Percentiles rank a stretch among this genome's conserved stretches.
Evolutionary conservation across 2,797 vertebrate species (phyloP).

Genomic region (Perodicticus potto): DNA sequence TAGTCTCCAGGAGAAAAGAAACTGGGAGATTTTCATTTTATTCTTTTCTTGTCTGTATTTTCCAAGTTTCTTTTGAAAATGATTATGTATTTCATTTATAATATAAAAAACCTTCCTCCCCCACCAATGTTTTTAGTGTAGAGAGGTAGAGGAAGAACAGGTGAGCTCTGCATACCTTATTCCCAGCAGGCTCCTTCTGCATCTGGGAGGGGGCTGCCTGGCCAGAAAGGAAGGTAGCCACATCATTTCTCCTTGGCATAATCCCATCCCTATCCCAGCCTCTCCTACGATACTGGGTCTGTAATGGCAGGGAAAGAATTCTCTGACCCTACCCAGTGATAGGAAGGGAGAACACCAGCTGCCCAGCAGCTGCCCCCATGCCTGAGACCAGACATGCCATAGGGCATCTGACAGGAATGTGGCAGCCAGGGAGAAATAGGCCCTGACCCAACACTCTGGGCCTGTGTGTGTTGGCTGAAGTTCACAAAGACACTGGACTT

Average conservation of each 20-base stretch:
- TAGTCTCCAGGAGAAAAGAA: neutral
- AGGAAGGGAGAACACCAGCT: neutral
- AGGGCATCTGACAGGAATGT: neutral
- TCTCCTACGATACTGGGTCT: neutral
- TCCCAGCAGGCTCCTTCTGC: neutral
- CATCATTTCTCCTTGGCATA: neutral
- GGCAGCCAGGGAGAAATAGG: neutral
- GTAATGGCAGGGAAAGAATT: neutral
- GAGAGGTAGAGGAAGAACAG: no score
- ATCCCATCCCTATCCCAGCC: neutral
- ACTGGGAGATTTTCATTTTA: neutral
- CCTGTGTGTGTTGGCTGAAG: slow-evolving; percentile 77
- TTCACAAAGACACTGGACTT: slow-evolving; percentile 69
- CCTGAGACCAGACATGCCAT: neutral
- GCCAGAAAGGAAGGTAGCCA: neutral
- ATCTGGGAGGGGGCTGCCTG: neutral
- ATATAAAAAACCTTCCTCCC: accelerated
- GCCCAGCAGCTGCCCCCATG: neutral
- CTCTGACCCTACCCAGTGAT: neutral
- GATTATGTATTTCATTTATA: neutral
- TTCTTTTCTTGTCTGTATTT: slow-evolving; percentile 22
- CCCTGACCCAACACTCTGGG: slow-evolving; percentile 47
- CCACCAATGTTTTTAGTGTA: neutral
- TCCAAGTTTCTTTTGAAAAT: neutral
- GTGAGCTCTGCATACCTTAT: neutral